Evolutionary conservation across 2,797 vertebrate genomes (phyloP).

Genomic region (Anguilla marmorata): DNA sequence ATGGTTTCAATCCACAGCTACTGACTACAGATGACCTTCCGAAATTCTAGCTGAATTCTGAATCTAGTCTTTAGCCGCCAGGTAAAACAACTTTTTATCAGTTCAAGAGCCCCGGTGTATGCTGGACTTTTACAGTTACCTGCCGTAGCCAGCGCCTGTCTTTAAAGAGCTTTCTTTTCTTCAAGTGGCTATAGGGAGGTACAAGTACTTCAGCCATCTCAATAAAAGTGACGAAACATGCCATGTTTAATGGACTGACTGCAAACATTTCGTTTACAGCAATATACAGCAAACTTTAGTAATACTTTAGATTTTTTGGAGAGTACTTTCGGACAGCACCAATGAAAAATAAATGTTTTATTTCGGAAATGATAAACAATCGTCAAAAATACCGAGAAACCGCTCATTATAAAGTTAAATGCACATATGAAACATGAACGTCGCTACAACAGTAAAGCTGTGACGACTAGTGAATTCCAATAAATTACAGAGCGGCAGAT

Average conservation of each 20-base stretch:
- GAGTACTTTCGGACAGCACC: not conserved
- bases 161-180: not conserved
- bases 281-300: not conserved
- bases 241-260: not conserved
- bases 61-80: not conserved
- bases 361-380: not conserved
- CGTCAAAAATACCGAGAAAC: not conserved
- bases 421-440: not conserved
- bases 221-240: not conserved
- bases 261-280: not conserved
- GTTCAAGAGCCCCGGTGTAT: too few relatives aligned
- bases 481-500: not conserved
- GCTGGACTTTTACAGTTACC: not conserved
- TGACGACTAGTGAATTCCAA: not conserved
- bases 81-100: not conserved
- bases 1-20: conserved; percentile 8
- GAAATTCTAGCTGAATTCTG: not conserved
- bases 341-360: not conserved
- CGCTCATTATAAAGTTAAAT: not conserved
- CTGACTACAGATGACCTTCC: not conserved
- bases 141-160: not conserved
- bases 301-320: not conserved
- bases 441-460: not conserved
- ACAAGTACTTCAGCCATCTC: not conserved
- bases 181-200: not conserved